Percentiles rank a stretch among this genome's conserved stretches.
phyloP scores from a whole-genome alignment of 1,140 invertebrate genomes.

The Acyrthosiphon pisum region DNA sequence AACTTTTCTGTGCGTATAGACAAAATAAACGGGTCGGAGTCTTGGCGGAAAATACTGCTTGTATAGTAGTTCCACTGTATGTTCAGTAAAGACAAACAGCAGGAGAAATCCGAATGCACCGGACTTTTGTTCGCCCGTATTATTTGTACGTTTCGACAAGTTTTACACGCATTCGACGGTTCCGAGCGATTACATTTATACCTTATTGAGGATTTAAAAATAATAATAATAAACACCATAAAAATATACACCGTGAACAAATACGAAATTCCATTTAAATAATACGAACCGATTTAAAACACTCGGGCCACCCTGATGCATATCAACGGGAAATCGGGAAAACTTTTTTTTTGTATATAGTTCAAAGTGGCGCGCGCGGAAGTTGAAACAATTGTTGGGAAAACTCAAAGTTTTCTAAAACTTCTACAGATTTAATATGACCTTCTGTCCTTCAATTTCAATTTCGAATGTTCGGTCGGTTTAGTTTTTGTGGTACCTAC shows the following conservation, averaged over 20 bases:
- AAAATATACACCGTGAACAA: background rate
- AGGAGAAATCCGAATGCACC: background rate
- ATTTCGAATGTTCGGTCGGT: background rate
- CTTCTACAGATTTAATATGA: background rate
- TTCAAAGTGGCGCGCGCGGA: background rate
- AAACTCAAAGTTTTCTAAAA: background rate
- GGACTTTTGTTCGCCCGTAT: background rate
- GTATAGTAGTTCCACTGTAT: background rate
- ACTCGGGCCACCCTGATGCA: background rate
- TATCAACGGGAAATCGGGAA: background rate
- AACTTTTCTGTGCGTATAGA: background rate
- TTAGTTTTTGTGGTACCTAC: no score
- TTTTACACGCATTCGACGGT: background rate
- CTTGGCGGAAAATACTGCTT: background rate
- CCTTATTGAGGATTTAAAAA: background rate
- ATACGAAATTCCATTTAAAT: background rate
- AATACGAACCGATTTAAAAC: background rate
- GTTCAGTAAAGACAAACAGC: background rate
- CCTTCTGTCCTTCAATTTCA: background rate
- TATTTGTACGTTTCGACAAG: background rate
- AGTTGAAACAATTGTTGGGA: background rate
- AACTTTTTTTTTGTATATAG: background rate
- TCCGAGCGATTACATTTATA: background rate
- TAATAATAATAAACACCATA: background rate
- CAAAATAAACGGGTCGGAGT: background rate